A percentile compares a stretch with the other conserved stretches of the same genome.
These are phyloP conservation scores for Liolophura sinensis DNA, from an alignment of 1,140 invertebrate species.

Conservation along the genomic window DNA sequence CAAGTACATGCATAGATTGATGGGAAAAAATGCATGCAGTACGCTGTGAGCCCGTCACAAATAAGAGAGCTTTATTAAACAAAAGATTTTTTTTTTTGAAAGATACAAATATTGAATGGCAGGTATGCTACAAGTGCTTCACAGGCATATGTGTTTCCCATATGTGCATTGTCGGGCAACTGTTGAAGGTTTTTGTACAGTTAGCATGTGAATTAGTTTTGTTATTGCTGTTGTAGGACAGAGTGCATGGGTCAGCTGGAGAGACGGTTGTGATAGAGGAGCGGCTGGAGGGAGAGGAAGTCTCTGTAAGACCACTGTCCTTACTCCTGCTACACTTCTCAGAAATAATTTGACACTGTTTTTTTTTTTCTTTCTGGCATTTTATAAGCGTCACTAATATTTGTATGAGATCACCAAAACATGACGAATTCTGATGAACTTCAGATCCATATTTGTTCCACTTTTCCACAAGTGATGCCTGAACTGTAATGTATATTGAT, in stretches of 20 bases:
- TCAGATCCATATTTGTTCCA: not conserved
- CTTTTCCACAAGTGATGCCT: not conserved
- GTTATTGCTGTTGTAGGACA: conserved; percentile 45
- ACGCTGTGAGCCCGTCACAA: no score
- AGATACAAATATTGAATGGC: no score
- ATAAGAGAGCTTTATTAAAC: no score
- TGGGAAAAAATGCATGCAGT: no score
- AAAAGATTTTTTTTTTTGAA: no score
- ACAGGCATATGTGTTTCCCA: no score
- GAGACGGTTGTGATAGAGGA: conserved; percentile 89
- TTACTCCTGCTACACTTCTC: not conserved
- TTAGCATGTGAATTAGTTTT: no score
- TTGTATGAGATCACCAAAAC: not conserved
- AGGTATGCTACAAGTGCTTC: no score
- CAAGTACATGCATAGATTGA: no score
- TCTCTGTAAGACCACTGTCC: conserved; percentile 73
- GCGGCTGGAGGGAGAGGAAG: conserved; percentile 87
- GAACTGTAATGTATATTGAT: not conserved
- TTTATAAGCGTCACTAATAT: not conserved
- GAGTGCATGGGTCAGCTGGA: conserved; percentile 80
- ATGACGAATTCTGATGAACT: not conserved
- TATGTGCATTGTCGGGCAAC: no score
- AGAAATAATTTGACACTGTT: not conserved
- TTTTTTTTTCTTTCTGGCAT: not conserved
- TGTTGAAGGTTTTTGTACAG: no score